Conservation (phyloP, 1,140 invertebrate species). For the Pseudomyrmex cubaensis region DNA sequence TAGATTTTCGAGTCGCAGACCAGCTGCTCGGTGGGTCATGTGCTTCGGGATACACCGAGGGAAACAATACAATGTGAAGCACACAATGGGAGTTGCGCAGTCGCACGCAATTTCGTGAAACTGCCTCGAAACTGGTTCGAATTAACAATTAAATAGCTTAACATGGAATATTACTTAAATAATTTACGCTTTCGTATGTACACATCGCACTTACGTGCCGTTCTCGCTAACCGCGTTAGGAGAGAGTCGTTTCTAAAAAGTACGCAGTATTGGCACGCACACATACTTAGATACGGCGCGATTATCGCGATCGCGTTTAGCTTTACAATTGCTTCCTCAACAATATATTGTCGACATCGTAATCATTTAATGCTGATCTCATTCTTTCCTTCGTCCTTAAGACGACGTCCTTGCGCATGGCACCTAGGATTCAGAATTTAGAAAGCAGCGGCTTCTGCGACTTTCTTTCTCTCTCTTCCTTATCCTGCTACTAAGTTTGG, state of each 20-base stretch:
- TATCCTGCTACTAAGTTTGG: conserved; percentile 4
- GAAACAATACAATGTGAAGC: conserved; percentile 41
- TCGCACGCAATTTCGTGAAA: conserved; percentile 10
- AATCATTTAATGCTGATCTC: no score
- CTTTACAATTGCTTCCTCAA: background rate
- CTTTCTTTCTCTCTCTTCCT: background rate
- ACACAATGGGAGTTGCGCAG: conserved; percentile 16
- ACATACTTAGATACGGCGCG: background rate
- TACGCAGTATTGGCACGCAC: conserved; percentile 23
- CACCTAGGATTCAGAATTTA: conserved; percentile 61
- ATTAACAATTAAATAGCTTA: conserved; percentile 75
- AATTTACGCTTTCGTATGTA: conserved; percentile 77
- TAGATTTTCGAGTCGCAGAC: conserved; percentile 78
- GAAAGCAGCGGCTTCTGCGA: background rate
- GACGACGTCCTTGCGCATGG: conserved; percentile 44
- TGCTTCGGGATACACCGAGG: conserved; percentile 66
- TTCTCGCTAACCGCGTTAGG: conserved; percentile 33
- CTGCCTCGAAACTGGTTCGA: conserved; percentile 45
- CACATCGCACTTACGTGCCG: conserved; percentile 44
- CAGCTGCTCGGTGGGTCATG: conserved; percentile 84
- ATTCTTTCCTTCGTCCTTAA: no score
- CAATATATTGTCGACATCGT: background rate
- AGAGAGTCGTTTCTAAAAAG: background rate
- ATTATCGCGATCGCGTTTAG: conserved; percentile 19
- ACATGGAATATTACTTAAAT: conserved; percentile 72